Evolutionary conservation across 1,140 invertebrate genomes (phyloP).

Genomic region (Zaprionus lachaisei): DNA sequence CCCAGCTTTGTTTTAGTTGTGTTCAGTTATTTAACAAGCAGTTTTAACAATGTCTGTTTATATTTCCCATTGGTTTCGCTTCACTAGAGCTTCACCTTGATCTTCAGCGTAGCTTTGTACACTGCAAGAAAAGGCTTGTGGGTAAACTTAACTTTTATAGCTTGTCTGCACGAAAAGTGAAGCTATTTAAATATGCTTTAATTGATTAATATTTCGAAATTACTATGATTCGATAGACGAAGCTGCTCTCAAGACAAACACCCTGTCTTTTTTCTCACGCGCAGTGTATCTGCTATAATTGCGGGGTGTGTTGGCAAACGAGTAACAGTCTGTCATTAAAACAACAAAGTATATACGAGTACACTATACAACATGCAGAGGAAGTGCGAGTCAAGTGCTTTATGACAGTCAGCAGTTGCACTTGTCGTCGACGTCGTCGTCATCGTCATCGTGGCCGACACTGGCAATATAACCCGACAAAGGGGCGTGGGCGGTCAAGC

Average conservation of each 20-base stretch:
- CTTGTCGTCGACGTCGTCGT: constrained; percentile 11
- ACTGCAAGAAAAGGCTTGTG: constrained; percentile 8
- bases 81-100: constrained; percentile 69
- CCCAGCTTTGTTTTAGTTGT: not conserved
- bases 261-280: not conserved
- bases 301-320: constrained; percentile 9
- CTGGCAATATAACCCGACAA: not conserved
- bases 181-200: not conserved
- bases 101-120: constrained; percentile 49
- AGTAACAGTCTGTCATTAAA: constrained; percentile 5
- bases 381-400: constrained; percentile 40
- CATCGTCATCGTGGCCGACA: constrained; percentile 1
- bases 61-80: constrained; percentile 53
- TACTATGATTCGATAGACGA: not conserved
- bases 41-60: not conserved
- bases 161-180: not conserved
- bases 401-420: constrained; percentile 33
- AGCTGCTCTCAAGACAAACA: not conserved
- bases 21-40: not conserved
- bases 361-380: not conserved
- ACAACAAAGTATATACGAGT: constrained; percentile 5
- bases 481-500: constrained; percentile 16
- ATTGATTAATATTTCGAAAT: not conserved
- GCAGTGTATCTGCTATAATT: constrained; percentile 2
- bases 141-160: not conserved